Evolutionary conservation across 2,797 vertebrate genomes (phyloP).

Genomic region (Scolopax bukidnonensis): DNA sequence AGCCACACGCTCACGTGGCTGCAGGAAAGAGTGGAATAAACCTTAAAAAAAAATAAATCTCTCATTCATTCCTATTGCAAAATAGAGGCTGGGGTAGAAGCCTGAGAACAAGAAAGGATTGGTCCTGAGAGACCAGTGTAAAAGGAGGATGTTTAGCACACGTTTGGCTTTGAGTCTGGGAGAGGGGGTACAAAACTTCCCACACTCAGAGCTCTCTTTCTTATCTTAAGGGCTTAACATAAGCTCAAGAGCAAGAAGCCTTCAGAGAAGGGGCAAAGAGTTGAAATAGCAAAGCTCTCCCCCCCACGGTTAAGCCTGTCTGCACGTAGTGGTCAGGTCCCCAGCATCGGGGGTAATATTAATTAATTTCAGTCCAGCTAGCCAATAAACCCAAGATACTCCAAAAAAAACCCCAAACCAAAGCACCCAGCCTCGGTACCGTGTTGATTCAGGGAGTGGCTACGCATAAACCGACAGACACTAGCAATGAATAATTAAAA

Average conservation of each 20-base stretch:
- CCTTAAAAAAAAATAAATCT: not conserved
- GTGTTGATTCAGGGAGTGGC: not conserved
- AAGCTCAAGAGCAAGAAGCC: not conserved
- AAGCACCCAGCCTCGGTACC: not conserved
- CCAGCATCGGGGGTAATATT: no score
- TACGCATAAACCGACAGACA: not conserved
- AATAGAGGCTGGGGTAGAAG: not conserved
- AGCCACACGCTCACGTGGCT: not conserved
- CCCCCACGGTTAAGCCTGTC: no score
- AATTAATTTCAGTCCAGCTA: not conserved
- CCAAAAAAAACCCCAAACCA: not conserved
- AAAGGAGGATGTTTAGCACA: constrained; percentile 2
- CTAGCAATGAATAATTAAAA: constrained; percentile 27
- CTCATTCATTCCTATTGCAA: constrained; percentile 31
- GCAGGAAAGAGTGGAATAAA: not conserved
- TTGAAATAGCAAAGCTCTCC: no score
- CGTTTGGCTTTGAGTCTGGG: constrained; percentile 15
- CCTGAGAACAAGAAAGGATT: not conserved
- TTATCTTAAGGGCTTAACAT: not conserved
- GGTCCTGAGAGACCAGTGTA: not conserved
- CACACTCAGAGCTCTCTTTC: not conserved
- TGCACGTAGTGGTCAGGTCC: no score
- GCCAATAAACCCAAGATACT: not conserved
- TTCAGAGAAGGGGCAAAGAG: not conserved
- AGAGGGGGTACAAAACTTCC: not conserved